A percentile compares a stretch with the other conserved stretches of the same genome.
phyloP scores from a whole-genome alignment of 2,888 invertebrate species.

The Nymphalis urticae region DNA sequence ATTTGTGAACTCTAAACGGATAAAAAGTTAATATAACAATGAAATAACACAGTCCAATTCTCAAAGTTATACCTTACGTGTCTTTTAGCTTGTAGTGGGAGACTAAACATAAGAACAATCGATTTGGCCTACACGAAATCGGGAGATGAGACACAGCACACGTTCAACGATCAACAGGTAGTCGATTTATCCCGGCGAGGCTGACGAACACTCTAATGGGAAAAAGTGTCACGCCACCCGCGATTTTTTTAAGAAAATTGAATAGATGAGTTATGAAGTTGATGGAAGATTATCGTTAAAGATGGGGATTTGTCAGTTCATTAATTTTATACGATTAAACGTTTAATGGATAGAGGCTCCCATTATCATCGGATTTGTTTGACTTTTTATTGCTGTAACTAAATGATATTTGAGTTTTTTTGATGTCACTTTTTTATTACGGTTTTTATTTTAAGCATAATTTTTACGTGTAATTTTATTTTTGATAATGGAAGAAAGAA shows the following conservation, averaged over 20 bases:
- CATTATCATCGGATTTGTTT: constrained; percentile 30
- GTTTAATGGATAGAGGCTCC: constrained; percentile 26
- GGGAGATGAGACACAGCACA: constrained; percentile 51
- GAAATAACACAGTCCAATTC: background rate
- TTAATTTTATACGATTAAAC: constrained; percentile 49
- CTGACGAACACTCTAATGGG: constrained; percentile 65
- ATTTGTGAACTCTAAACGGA: no score
- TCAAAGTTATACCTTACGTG: constrained; percentile 17
- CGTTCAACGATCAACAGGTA: constrained; percentile 69
- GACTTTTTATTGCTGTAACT: constrained; percentile 17
- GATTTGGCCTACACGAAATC: constrained; percentile 56
- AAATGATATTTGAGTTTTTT: background rate
- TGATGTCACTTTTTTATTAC: background rate
- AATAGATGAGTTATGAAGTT: constrained; percentile 64
- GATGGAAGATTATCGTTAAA: constrained; percentile 52
- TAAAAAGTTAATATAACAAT: no score
- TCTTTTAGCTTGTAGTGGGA: background rate
- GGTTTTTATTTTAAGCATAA: background rate
- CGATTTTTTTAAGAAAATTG: constrained; percentile 60
- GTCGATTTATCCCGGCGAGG: constrained; percentile 61
- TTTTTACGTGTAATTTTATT: no score
- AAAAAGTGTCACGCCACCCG: constrained; percentile 66
- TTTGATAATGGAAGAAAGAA: no score
- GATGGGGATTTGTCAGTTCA: constrained; percentile 54
- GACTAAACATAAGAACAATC: constrained; percentile 63